These are phyloP conservation scores for Parauchenoglanis punctatus DNA, from an alignment of 2,797 vertebrate genomes.

Conservation along the genomic window DNA sequence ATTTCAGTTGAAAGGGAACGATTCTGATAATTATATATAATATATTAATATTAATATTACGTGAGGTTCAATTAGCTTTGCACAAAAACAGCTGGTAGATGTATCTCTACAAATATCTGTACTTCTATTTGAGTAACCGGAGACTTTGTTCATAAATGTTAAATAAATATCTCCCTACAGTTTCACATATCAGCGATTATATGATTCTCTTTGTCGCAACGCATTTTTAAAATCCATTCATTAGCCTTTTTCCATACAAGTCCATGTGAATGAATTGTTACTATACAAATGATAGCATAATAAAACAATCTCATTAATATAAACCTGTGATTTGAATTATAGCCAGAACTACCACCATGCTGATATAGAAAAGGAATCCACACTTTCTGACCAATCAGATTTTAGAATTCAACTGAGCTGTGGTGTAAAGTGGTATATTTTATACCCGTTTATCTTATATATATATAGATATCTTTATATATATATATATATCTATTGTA, in stretches of 20 bases:
- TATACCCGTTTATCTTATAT: neutral
- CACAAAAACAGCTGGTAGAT: too few species aligned
- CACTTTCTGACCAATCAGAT: neutral
- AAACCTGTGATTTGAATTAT: neutral
- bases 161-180: neutral
- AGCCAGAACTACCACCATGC: neutral
- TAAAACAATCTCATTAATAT: neutral
- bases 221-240: neutral
- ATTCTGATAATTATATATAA: slow-evolving; percentile 89
- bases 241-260: neutral
- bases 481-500: too few species aligned
- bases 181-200: neutral
- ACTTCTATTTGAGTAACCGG: too few species aligned
- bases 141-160: neutral
- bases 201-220: neutral
- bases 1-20: slow-evolving; percentile 99
- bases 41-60: too few species aligned
- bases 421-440: neutral
- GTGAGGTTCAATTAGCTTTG: too few species aligned
- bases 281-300: neutral
- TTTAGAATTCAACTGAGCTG: neutral
- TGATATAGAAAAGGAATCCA: neutral
- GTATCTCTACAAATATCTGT: too few species aligned
- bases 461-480: too few species aligned
- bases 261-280: neutral